Percentiles rank a stretch among this genome's conserved stretches.
Evolutionary conservation across 2,797 vertebrate species (phyloP).

Genomic region (Chromis chromis): DNA sequence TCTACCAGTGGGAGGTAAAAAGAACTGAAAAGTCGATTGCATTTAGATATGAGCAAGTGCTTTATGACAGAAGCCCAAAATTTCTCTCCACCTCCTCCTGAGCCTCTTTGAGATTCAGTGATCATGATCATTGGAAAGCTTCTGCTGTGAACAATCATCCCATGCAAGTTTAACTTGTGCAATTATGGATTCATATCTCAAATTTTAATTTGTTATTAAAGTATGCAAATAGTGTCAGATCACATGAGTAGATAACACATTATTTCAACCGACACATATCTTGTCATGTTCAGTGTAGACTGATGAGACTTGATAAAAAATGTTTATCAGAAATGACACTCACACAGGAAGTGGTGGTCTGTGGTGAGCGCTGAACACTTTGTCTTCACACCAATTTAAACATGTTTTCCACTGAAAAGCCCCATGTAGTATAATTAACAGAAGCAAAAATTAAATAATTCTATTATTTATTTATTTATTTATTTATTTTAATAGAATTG

Average conservation of each 20-base stretch:
- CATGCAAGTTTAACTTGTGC: conserved; percentile 13
- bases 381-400: conserved; percentile 33
- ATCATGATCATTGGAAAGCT: conserved; percentile 15
- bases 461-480: not conserved
- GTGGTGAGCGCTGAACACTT: conserved; percentile 52
- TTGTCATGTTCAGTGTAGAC: not conserved
- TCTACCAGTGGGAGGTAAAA: conserved; percentile 49
- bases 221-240: not conserved
- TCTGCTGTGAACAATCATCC: conserved; percentile 19
- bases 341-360: conserved; percentile 82
- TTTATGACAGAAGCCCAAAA: conserved; percentile 11
- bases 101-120: conserved; percentile 21
- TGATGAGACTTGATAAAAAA: conserved; percentile 47
- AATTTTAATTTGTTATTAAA: conserved; percentile 3
- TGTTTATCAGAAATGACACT: conserved; percentile 73
- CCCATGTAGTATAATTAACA: not conserved
- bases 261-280: not conserved
- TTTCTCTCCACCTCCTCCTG: not conserved
- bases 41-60: conserved; percentile 39
- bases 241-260: not conserved
- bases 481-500: conserved; percentile 9
- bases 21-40: conserved; percentile 51
- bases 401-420: conserved; percentile 29
- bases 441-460: conserved; percentile 14
- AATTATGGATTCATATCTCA: not conserved